phyloP scores from a whole-genome alignment of 2,113 vertebrate genomes.

The Onychostoma macrolepis region DNA sequence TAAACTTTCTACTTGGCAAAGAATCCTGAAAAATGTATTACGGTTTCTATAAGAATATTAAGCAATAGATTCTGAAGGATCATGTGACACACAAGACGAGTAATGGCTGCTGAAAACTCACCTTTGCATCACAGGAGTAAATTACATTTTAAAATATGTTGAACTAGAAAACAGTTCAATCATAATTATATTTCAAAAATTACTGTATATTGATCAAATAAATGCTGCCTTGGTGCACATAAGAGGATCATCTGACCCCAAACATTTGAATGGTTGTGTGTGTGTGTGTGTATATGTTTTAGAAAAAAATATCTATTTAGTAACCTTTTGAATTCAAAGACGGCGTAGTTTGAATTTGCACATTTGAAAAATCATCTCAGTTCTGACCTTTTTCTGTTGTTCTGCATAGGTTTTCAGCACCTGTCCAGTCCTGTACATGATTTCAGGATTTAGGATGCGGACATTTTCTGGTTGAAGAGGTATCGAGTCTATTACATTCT shows the following conservation, averaged over 20 bases:
- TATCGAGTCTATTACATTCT: slow-evolving; percentile 76
- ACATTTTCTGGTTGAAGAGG: slow-evolving; percentile 73
- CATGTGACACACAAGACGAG: no score
- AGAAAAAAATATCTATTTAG: neutral
- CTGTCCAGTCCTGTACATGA: slow-evolving; percentile 70
- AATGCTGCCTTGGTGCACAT: neutral
- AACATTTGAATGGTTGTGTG: neutral
- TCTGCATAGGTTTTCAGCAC: slow-evolving; percentile 66
- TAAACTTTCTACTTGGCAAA: neutral
- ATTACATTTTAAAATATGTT: neutral
- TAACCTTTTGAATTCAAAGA: neutral
- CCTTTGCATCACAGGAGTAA: neutral
- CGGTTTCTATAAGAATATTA: neutral
- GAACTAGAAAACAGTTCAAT: neutral
- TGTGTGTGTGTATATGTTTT: neutral
- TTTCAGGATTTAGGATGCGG: slow-evolving; percentile 78
- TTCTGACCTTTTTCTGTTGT: slow-evolving; percentile 68
- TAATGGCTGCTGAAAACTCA: no score
- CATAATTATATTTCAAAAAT: neutral
- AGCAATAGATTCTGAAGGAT: neutral
- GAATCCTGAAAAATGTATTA: neutral
- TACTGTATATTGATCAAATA: neutral
- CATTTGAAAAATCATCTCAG: no score
- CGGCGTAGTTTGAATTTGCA: neutral
- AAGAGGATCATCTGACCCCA: neutral